Percentiles rank a stretch among this genome's conserved stretches.
These are phyloP conservation scores for Heterocephalus glaber DNA, from an alignment of 2,113 vertebrate species.

Conservation along the genomic window DNA sequence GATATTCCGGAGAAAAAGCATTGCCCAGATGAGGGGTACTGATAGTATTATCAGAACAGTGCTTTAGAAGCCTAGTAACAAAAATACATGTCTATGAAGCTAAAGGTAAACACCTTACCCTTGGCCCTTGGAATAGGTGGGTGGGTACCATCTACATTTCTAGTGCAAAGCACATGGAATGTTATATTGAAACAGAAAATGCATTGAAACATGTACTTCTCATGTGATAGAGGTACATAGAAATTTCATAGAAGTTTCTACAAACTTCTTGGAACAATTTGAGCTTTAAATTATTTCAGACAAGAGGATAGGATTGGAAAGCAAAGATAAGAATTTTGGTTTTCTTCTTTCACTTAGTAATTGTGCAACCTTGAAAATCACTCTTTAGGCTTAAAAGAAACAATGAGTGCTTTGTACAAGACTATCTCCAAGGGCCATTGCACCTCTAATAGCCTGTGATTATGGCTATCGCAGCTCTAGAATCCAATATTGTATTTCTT, in stretches of 20 bases:
- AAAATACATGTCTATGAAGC: background rate
- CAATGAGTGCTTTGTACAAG: background rate
- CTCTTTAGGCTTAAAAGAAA: conserved; percentile 15
- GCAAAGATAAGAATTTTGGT: background rate
- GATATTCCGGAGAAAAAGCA: background rate
- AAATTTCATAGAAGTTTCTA: background rate
- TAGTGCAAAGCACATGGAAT: background rate
- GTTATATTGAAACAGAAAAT: background rate
- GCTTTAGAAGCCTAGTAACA: background rate
- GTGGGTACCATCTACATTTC: background rate
- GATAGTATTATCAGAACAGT: background rate
- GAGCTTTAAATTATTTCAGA: background rate
- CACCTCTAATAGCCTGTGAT: background rate
- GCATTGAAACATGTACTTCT: background rate
- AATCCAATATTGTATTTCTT: background rate
- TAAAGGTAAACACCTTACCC: background rate
- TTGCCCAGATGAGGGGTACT: background rate
- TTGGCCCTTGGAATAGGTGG: background rate
- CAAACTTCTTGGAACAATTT: background rate
- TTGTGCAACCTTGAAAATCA: conserved; percentile 23
- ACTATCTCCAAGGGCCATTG: background rate
- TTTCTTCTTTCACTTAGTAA: background rate
- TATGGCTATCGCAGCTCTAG: background rate
- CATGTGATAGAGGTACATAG: background rate
- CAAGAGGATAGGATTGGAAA: background rate